A percentile compares a stretch with the other conserved stretches of the same genome.
Conservation (phyloP, 2,797 vertebrate species). For the Leontopithecus rosalia region DNA sequence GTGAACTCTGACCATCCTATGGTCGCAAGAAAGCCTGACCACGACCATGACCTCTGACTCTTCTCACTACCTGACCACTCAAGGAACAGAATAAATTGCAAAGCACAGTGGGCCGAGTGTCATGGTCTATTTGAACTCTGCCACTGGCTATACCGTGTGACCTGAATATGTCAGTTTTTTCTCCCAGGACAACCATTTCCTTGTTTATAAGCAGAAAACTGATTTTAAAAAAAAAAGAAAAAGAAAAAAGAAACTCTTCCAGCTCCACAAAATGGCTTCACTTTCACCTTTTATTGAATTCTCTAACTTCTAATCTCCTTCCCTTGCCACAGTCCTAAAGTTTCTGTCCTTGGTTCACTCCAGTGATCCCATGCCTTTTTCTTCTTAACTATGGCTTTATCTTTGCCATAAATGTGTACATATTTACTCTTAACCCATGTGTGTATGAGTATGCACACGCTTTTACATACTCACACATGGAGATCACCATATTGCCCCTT, state of each 20-base stretch:
- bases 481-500: not conserved
- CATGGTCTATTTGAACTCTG: not conserved
- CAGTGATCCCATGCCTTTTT: not conserved
- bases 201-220: not conserved
- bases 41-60: not conserved
- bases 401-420: not conserved
- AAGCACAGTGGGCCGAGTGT: not conserved
- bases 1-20: not conserved
- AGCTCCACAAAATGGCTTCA: not conserved
- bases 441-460: not conserved
- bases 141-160: not conserved
- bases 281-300: not conserved
- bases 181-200: not conserved
- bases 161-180: slow-evolving; percentile 14
- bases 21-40: not conserved
- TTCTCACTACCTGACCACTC: not conserved
- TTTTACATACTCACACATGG: not conserved
- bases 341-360: not conserved
- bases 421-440: not conserved
- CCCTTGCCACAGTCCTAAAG: not conserved
- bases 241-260: not conserved
- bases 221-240: not conserved
- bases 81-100: not conserved
- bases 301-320: not conserved
- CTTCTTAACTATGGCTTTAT: slow-evolving; percentile 34